Conservation (phyloP, 2,113 vertebrate species). For the Misgurnus anguillicaudatus region DNA sequence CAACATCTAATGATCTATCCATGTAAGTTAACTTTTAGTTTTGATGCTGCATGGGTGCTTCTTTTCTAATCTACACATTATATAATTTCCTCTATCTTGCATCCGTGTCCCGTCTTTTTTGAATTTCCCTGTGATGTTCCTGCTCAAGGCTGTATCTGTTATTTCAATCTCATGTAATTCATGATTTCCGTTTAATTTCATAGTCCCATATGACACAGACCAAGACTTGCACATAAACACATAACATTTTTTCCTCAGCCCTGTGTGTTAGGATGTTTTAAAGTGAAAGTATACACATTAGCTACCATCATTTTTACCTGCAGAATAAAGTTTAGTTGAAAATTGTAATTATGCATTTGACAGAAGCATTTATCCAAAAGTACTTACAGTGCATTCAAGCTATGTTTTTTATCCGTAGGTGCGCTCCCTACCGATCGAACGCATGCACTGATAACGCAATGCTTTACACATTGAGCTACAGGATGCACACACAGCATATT, state of each 20-base stretch:
- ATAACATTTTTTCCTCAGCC: background rate
- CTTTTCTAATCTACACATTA: background rate
- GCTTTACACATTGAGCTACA: background rate
- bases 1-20: too few relatives aligned
- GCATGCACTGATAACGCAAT: too few relatives aligned
- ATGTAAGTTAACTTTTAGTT: background rate
- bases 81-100: background rate
- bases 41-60: background rate
- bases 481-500: background rate
- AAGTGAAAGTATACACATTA: background rate
- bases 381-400: too few relatives aligned
- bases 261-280: background rate
- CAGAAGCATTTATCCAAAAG: too few relatives aligned
- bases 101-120: constrained; percentile 2
- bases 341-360: background rate
- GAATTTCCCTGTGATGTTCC: constrained; percentile 9
- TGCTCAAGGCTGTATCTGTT: background rate
- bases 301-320: background rate
- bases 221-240: constrained; percentile 17
- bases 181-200: background rate
- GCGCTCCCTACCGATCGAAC: too few relatives aligned
- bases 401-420: too few relatives aligned
- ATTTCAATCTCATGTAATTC: constrained; percentile 27
- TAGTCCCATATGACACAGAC: constrained; percentile 6
- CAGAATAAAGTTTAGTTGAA: background rate